Percentiles rank a stretch among this genome's conserved stretches.
Conservation (phyloP, 2,113 vertebrate genomes). For the Callorhinus ursinus region DNA sequence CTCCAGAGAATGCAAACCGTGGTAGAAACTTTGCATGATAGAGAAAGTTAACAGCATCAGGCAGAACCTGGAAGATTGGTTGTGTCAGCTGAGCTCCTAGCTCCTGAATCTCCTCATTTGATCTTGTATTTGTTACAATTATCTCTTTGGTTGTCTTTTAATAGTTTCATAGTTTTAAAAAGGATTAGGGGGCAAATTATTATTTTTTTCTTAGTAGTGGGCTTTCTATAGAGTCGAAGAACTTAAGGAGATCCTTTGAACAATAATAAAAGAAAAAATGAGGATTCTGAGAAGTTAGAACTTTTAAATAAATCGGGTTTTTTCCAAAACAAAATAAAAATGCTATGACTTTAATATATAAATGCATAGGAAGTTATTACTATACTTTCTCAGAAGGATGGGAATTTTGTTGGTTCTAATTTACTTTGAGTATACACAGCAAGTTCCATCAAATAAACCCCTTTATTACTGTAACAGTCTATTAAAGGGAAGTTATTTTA, state of each 20-base stretch:
- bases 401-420: constrained; percentile 25
- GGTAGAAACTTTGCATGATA: not conserved
- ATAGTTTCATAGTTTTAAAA: constrained; percentile 23
- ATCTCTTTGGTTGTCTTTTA: not conserved
- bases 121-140: not conserved
- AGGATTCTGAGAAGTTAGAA: not conserved
- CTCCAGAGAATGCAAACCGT: not conserved
- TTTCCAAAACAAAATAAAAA: constrained; percentile 40
- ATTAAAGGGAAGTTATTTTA: constrained; percentile 49
- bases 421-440: not conserved
- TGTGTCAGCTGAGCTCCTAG: not conserved
- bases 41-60: not conserved
- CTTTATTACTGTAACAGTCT: constrained; percentile 44
- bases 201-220: not conserved
- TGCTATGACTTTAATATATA: constrained; percentile 22
- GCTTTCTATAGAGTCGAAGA: constrained; percentile 21
- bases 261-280: constrained; percentile 4
- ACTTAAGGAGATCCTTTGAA: not conserved
- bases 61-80: not conserved
- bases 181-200: not conserved
- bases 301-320: not conserved
- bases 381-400: not conserved
- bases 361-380: not conserved
- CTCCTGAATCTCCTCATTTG: not conserved
- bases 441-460: constrained; percentile 52